These are phyloP conservation scores for Desoria tigrina DNA, from an alignment of 2,888 invertebrate genomes.

Conservation along the genomic window DNA sequence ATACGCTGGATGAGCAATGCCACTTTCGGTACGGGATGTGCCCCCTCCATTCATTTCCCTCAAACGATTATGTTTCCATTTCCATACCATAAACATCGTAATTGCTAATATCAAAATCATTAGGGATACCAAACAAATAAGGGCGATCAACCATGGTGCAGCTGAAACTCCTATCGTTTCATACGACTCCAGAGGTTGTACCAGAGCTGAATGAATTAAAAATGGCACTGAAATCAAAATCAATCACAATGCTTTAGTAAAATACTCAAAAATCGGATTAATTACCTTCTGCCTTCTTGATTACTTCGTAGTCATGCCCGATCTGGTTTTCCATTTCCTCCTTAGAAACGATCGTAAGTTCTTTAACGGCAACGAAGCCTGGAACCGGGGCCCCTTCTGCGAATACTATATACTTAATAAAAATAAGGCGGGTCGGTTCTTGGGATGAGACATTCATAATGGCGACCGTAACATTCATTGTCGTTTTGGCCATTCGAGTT, in stretches of 20 bases:
- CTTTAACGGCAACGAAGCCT: slow-evolving; percentile 50
- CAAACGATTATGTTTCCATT: slow-evolving; percentile 51
- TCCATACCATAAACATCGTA: slow-evolving; percentile 50
- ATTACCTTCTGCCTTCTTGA: slow-evolving; percentile 52
- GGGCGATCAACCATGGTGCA: slow-evolving; percentile 49
- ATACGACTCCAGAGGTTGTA: slow-evolving; percentile 4
- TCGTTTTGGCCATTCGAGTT: slow-evolving; percentile 42
- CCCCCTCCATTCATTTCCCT: slow-evolving; percentile 22
- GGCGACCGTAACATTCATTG: slow-evolving; percentile 50
- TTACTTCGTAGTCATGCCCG: slow-evolving; percentile 50
- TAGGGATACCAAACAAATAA: slow-evolving; percentile 42
- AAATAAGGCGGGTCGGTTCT: slow-evolving; percentile 25
- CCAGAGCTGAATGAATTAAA: slow-evolving; percentile 24
- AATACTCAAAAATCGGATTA: too few relatives aligned
- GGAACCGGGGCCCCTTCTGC: slow-evolving; percentile 51
- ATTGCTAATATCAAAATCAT: slow-evolving; percentile 40
- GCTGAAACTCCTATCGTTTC: slow-evolving; percentile 15
- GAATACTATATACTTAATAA: slow-evolving; percentile 48
- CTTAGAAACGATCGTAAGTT: slow-evolving; percentile 43
- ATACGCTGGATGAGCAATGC: neutral
- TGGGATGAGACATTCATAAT: slow-evolving; percentile 44
- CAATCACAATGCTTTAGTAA: slow-evolving; percentile 2
- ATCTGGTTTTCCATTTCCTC: slow-evolving; percentile 51
- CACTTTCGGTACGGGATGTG: neutral
- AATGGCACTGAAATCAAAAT: neutral